Evolutionary conservation across 2,113 vertebrate genomes (phyloP).

Genomic region (Dicerorhinus sumatrensis): DNA sequence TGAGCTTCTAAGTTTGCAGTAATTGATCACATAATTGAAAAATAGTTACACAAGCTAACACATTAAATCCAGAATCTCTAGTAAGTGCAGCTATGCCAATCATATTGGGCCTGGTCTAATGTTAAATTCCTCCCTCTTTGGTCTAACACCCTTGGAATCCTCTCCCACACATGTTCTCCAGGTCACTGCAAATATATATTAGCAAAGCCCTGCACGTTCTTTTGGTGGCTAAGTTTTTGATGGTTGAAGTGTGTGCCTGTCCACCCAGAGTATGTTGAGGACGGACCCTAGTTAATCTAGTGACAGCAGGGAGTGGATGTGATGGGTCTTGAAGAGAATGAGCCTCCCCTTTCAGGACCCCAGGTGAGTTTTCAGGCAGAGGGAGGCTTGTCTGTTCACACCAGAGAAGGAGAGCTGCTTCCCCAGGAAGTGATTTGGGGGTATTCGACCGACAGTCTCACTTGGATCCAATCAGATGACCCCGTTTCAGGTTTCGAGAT

Average conservation of each 20-base stretch:
- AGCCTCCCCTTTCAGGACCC: background rate
- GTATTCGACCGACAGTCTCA: accelerated
- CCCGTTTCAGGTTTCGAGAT: background rate
- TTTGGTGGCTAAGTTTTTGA: background rate
- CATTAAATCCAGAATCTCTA: background rate
- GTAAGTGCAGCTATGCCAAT: background rate
- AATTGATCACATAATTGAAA: background rate
- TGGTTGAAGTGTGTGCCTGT: accelerated
- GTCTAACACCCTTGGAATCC: background rate
- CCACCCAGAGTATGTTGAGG: background rate
- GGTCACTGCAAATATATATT: accelerated
- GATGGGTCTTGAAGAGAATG: background rate
- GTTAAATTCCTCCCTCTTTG: no score
- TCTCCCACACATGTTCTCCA: accelerated
- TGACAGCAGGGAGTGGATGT: background rate
- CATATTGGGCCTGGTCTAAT: no score
- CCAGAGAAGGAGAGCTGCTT: accelerated
- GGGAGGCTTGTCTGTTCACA: background rate
- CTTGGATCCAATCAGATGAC: background rate
- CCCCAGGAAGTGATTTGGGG: background rate
- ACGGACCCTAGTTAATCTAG: background rate
- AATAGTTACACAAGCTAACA: no score
- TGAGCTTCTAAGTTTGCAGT: background rate
- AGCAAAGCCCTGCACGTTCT: background rate
- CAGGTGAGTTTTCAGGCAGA: background rate